Evolutionary conservation across 1,140 invertebrate species (phyloP).

Genomic region (Babylonia areolata): DNA sequence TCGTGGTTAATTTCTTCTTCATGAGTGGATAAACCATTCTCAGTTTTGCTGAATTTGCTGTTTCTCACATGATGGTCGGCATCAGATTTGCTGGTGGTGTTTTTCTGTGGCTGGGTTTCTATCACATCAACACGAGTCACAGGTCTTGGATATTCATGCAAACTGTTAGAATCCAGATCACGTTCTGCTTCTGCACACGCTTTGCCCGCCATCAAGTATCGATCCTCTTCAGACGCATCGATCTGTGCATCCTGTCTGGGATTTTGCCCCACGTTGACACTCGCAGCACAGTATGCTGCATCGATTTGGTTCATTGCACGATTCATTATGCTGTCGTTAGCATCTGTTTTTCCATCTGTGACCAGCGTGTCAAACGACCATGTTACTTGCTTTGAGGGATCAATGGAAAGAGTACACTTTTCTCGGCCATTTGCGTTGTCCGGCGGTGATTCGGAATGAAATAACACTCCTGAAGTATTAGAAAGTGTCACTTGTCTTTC

Average conservation of each 20-base stretch:
- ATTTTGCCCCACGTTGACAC: background rate
- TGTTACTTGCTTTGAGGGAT: background rate
- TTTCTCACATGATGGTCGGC: background rate
- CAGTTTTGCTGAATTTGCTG: background rate
- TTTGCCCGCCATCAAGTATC: background rate
- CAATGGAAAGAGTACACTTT: background rate
- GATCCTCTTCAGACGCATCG: background rate
- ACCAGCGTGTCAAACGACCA: background rate
- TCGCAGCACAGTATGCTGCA: background rate
- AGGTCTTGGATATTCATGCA: background rate
- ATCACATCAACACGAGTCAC: conserved; percentile 4
- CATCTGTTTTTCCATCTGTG: background rate
- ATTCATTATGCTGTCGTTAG: background rate
- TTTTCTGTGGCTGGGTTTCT: background rate
- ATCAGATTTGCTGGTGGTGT: background rate
- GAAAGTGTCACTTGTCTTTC: background rate
- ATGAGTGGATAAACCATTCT: background rate
- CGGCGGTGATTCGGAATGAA: background rate
- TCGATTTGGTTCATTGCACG: background rate
- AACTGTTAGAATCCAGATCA: background rate
- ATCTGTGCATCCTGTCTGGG: background rate
- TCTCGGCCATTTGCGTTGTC: background rate
- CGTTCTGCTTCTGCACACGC: background rate
- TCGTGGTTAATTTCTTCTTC: background rate
- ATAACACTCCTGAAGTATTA: background rate